Evolutionary conservation across 2,888 invertebrate species (phyloP).

Genomic region (Drosophila cyrtoloma): DNA sequence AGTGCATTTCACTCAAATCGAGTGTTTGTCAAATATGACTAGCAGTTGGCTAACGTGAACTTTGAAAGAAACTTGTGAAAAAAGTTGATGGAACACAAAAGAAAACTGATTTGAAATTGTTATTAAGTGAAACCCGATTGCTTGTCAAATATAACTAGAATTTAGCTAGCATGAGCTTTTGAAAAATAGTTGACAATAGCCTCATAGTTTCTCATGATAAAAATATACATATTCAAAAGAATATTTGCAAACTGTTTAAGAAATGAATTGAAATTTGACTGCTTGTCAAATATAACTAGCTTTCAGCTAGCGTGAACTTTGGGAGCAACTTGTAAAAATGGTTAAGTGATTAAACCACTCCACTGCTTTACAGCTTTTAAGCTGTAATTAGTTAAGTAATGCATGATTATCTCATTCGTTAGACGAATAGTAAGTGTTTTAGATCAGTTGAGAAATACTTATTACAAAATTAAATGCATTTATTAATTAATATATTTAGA

Average conservation of each 20-base stretch:
- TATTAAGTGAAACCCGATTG: not conserved
- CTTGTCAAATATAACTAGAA: not conserved
- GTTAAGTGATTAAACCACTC: too few species aligned
- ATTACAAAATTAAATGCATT: not conserved
- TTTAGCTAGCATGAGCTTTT: not conserved
- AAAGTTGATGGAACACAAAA: not conserved
- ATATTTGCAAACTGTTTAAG: not conserved
- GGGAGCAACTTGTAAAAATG: not conserved
- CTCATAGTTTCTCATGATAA: fast-evolving
- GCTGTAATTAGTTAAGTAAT: not conserved
- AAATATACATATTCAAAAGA: not conserved
- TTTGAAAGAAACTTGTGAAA: not conserved
- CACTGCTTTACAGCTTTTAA: not conserved
- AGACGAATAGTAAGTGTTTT: not conserved
- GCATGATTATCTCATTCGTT: not conserved
- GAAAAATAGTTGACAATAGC: not conserved
- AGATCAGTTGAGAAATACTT: not conserved
- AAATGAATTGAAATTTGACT: not conserved
- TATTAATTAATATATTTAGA: not conserved
- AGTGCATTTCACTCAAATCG: not conserved
- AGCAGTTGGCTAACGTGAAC: not conserved
- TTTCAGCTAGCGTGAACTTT: not conserved
- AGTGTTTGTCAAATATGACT: not conserved
- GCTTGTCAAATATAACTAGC: not conserved
- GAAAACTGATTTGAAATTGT: not conserved